Percentiles rank a stretch among this genome's conserved stretches.
Conservation (phyloP, 1,140 invertebrate genomes). For the Cotesia glomerata region DNA sequence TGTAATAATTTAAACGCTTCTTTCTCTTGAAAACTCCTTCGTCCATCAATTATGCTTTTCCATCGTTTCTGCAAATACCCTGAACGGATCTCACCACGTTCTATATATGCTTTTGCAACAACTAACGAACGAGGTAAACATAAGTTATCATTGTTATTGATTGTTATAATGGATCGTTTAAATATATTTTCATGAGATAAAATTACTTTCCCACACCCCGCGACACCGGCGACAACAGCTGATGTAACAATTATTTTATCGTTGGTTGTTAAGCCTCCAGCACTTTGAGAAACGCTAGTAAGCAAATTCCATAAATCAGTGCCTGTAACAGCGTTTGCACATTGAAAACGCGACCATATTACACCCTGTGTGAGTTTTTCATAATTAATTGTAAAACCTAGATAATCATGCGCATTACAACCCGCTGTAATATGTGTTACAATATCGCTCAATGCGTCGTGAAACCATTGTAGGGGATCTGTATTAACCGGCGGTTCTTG, state of each 20-base stretch:
- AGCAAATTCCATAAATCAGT: conserved; percentile 13
- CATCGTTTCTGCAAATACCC: background rate
- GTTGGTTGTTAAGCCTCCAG: background rate
- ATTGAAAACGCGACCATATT: conserved; percentile 1
- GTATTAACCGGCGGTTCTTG: no score
- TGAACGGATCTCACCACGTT: conserved; percentile 8
- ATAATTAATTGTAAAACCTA: background rate
- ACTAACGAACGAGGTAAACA: conserved; percentile 15
- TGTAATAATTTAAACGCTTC: conserved; percentile 3
- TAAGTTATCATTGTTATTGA: conserved; percentile 19
- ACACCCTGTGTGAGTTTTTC: background rate
- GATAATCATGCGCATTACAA: background rate
- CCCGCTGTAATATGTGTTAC: conserved; percentile 1
- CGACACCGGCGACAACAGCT: conserved; percentile 2
- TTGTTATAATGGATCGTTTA: conserved; percentile 15
- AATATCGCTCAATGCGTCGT: no score
- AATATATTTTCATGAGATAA: conserved; percentile 6
- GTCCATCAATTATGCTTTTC: conserved; percentile 6
- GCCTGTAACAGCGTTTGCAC: background rate
- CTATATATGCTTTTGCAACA: background rate
- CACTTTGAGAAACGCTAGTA: conserved; percentile 11
- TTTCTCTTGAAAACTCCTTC: background rate
- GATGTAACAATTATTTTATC: background rate
- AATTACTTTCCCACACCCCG: background rate
- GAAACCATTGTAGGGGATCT: no score